Evolutionary conservation across 2,113 vertebrate species (phyloP).

Genomic region (Spea multiplicata): DNA sequence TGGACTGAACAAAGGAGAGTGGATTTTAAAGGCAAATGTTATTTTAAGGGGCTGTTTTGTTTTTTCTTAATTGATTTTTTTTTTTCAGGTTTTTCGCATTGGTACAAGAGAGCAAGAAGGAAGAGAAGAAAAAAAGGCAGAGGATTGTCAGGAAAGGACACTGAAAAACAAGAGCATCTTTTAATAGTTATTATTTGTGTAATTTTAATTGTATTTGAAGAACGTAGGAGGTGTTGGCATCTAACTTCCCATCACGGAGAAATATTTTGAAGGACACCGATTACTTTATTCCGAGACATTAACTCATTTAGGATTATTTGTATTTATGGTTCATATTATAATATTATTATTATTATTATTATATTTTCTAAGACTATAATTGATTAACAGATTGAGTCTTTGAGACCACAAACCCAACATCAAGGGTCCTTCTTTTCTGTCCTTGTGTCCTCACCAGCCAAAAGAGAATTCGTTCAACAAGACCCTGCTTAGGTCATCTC

Average conservation of each 20-base stretch:
- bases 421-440: too few species aligned
- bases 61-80: not conserved
- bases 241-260: too few species aligned
- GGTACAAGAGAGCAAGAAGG: not conserved
- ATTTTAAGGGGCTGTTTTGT: not conserved
- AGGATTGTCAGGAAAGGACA: not conserved
- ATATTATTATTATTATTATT: too few species aligned
- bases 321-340: too few species aligned
- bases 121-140: not conserved
- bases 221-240: not conserved
- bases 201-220: not conserved
- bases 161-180: not conserved
- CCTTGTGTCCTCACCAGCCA: too few species aligned
- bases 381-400: too few species aligned
- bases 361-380: too few species aligned
- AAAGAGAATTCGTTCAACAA: too few species aligned
- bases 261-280: not conserved
- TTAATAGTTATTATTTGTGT: not conserved
- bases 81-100: not conserved
- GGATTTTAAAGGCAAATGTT: not conserved
- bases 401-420: too few species aligned
- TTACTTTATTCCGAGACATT: not conserved
- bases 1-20: constrained; percentile 4
- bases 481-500: too few species aligned
- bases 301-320: not conserved